A percentile compares a stretch with the other conserved stretches of the same genome.
phyloP scores from a whole-genome alignment of 2,888 invertebrate genomes.

The Gasteruption jaculator region DNA sequence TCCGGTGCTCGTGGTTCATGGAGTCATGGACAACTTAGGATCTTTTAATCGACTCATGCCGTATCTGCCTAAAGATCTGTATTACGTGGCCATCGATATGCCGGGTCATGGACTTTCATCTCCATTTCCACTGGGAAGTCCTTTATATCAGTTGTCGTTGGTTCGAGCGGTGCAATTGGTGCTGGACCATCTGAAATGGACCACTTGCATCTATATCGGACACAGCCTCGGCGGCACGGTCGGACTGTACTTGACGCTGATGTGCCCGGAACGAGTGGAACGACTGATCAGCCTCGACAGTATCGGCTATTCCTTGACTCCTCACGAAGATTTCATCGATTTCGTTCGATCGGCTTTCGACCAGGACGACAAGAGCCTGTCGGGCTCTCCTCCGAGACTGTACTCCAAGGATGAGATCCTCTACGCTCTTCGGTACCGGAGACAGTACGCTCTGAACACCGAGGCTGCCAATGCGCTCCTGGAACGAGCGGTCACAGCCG shows the following conservation, averaged over 20 bases:
- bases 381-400: slow-evolving; percentile 30
- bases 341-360: slow-evolving; percentile 46
- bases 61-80: slow-evolving; percentile 40
- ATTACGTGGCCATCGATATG: slow-evolving; percentile 50
- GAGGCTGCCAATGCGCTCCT: slow-evolving; percentile 55
- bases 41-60: slow-evolving; percentile 49
- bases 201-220: slow-evolving; percentile 43
- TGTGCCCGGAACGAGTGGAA: slow-evolving; percentile 50
- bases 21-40: slow-evolving; percentile 50
- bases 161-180: slow-evolving; percentile 38
- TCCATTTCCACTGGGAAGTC: slow-evolving; percentile 44
- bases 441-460: slow-evolving; percentile 46
- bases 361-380: slow-evolving; percentile 40
- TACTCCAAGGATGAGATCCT: slow-evolving; percentile 54
- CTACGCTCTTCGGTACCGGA: slow-evolving; percentile 50
- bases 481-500: slow-evolving; percentile 50
- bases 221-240: slow-evolving; percentile 56
- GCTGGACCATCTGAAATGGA: slow-evolving; percentile 48
- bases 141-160: slow-evolving; percentile 44
- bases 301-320: slow-evolving; percentile 35
- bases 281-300: slow-evolving; percentile 53
- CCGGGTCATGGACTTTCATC: slow-evolving; percentile 54
- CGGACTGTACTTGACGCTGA: slow-evolving; percentile 42
- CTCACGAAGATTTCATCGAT: slow-evolving; percentile 29
- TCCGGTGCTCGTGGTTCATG: slow-evolving; percentile 43